Evolutionary conservation across 2,797 vertebrate species (phyloP), one percentile per base, ranked within the genome.

Genomic region (Loris lydekkerianus): DNA sequence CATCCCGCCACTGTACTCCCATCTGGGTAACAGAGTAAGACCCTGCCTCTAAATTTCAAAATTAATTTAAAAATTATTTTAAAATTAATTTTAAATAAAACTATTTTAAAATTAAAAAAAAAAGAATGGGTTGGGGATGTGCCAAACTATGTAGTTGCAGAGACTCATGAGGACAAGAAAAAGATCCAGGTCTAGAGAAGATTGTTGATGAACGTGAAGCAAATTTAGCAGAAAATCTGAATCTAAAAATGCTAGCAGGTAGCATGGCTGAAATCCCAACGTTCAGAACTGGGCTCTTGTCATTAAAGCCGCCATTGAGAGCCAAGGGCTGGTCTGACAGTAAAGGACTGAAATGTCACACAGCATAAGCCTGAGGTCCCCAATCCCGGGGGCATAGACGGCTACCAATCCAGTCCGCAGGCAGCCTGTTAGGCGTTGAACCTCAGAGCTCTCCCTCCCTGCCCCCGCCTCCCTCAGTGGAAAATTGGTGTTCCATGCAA

Each of bases 341-440:
- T 69, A 86, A 95, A 40, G 29, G 40, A 89, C 27, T 63, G 78
- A 95, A 81, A 53, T 85, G 15, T 58, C 60, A 37, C 31, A 21
- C 14, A 14, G 25, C 31, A 11, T 60, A 92, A 92, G 31, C 25
- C 49, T 15, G 14, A 53, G 49, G 14, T 53, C 14, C 49, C 49
- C 49, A 53, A 53, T 15, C 49, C 49, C 49, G 1, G 49, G 14
- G 14, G 4, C 4, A 14, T 53, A 14, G 49, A 53, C 49, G 15
- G 49, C 14, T 53, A 13, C 49, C 49, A 53, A 14, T 53, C 49
- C 3, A 53, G 49, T 53, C 49, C 3, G 4, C 49, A 53, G 49
- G 49, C 14, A 53, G 49, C 14, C 49, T 53, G 14, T 53, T 53
- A 53, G 49, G 49, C 49, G 3, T 14, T 53, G 49, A 53, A 14